A percentile compares a stretch with the other conserved stretches of the same genome.
Evolutionary conservation across 2,888 invertebrate genomes (phyloP).

Genomic region (Anthophora plumipes): DNA sequence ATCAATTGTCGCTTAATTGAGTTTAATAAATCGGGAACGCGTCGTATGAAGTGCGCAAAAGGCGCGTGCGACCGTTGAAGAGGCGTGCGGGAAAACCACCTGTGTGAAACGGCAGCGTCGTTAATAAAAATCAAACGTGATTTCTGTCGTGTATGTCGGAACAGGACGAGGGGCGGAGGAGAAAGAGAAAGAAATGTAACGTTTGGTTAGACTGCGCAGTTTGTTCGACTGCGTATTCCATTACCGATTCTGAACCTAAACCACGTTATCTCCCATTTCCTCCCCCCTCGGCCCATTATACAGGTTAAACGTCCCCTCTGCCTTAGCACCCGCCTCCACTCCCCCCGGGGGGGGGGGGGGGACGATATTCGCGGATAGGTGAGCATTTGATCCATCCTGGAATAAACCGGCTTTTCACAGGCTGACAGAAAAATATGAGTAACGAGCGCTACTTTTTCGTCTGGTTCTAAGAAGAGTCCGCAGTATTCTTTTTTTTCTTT

Average conservation of each 20-base stretch:
- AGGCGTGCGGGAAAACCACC: conserved; percentile 11
- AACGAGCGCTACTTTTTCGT: conserved; percentile 28
- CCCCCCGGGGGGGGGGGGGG: too few species aligned
- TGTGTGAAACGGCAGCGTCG: not conserved
- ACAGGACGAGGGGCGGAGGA: too few species aligned
- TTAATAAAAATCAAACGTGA: too few species aligned
- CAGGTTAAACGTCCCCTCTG: too few species aligned
- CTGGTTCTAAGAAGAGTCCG: conserved; percentile 3
- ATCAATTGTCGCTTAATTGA: conserved; percentile 55
- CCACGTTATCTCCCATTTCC: not conserved
- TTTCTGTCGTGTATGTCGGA: too few species aligned
- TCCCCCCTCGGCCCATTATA: too few species aligned
- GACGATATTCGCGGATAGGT: too few species aligned
- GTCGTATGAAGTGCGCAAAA: conserved; percentile 25
- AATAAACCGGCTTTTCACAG: conserved; percentile 47
- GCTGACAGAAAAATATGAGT: conserved; percentile 21
- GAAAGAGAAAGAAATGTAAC: not conserved
- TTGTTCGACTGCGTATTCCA: too few species aligned
- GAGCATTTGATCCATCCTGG: not conserved
- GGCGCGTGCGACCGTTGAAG: conserved; percentile 4
- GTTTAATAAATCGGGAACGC: conserved; percentile 57
- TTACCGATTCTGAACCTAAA: too few species aligned
- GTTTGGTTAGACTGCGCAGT: too few species aligned
- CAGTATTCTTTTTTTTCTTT: conserved; percentile 34
- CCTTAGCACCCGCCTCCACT: too few species aligned